A percentile compares a stretch with the other conserved stretches of the same genome.
Conservation (phyloP, 2,113 vertebrate genomes). For the Arenaria interpres region DNA sequence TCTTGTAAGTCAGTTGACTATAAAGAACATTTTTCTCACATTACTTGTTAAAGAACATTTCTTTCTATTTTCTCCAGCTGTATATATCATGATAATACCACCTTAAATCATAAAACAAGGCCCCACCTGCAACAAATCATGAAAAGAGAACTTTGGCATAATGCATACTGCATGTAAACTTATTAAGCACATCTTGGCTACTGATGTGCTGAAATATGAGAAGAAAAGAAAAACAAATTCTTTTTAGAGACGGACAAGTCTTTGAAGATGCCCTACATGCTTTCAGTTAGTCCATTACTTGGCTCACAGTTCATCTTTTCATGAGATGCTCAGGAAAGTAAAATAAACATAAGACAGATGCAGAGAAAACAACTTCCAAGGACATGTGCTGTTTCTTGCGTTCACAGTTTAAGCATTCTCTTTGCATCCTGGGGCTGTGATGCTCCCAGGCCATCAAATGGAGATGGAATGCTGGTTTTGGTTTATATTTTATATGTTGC, state of each 20-base stretch:
- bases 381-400: neutral
- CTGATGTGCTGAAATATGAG: slow-evolving; percentile 21
- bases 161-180: neutral
- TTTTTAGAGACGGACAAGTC: slow-evolving; percentile 13
- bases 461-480: neutral
- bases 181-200: slow-evolving; percentile 45
- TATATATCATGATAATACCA: neutral
- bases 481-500: neutral
- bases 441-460: neutral
- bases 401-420: neutral
- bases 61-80: neutral
- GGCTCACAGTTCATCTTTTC: neutral
- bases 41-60: neutral
- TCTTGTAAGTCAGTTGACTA: neutral
- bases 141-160: slow-evolving; percentile 3
- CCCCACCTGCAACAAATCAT: neutral
- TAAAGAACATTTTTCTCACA: neutral
- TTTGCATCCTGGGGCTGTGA: neutral
- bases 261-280: slow-evolving; percentile 31
- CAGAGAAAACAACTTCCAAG: slow-evolving; percentile 35
- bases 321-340: neutral
- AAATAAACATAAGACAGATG: slow-evolving; percentile 53
- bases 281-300: slow-evolving; percentile 31
- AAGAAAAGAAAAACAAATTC: slow-evolving; percentile 34
- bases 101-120: slow-evolving; percentile 3